These are phyloP conservation scores for Sebastes hopkinsi DNA, from an alignment of 2,797 vertebrate genomes.

Conservation along the genomic window DNA sequence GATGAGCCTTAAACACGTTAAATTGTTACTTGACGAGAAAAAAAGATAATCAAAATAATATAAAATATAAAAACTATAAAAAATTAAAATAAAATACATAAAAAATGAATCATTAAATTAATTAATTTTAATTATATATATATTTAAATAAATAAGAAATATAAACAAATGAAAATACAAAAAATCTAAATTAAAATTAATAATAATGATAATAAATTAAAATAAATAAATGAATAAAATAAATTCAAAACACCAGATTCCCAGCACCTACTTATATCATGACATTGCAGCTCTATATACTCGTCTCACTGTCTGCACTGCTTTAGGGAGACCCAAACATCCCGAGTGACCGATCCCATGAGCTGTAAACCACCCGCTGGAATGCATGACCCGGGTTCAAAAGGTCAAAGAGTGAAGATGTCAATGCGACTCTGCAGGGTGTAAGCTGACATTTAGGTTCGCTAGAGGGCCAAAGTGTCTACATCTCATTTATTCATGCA, in stretches of 20 bases:
- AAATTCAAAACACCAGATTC: too few species aligned
- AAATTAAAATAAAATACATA: too few species aligned
- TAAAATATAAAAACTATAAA: too few species aligned
- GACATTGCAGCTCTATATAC: slow-evolving; percentile 35
- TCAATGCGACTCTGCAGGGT: neutral
- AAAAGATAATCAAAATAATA: neutral
- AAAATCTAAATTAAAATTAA: too few species aligned
- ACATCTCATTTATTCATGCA: neutral
- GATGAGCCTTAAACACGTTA: too few species aligned
- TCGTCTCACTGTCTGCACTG: neutral
- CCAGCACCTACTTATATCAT: too few species aligned
- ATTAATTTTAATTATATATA: too few species aligned
- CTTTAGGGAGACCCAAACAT: neutral
- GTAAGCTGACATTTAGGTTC: neutral
- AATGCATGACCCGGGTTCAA: slow-evolving; percentile 48
- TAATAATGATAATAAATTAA: too few species aligned
- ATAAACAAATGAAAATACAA: too few species aligned
- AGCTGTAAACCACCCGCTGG: slow-evolving; percentile 26
- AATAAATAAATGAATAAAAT: too few species aligned
- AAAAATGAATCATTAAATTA: too few species aligned
- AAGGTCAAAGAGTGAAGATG: slow-evolving; percentile 39
- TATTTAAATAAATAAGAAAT: too few species aligned
- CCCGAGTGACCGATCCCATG: neutral
- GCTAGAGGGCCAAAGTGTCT: neutral
- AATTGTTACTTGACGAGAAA: neutral